Evolutionary conservation across 2,888 invertebrate genomes (phyloP).

Genomic region (Andrena marginata): DNA sequence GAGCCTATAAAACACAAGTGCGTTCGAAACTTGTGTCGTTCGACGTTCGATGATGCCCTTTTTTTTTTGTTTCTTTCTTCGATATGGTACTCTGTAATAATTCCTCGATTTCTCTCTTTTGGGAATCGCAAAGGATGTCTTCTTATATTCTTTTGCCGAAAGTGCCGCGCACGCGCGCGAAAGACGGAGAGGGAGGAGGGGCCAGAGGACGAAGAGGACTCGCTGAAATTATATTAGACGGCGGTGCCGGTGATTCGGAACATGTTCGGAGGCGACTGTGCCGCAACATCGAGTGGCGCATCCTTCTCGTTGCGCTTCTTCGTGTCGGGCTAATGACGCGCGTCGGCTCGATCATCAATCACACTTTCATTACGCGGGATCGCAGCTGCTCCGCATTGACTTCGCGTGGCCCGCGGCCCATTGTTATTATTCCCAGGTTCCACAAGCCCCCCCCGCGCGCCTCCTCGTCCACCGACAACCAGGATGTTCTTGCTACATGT

Average conservation of each 20-base stretch:
- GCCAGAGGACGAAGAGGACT: not conserved
- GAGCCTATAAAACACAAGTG: no score
- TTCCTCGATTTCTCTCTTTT: not conserved
- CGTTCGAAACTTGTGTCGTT: no score
- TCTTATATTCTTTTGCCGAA: slow-evolving; percentile 47
- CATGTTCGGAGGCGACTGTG: slow-evolving; percentile 49
- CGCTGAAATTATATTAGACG: slow-evolving; percentile 61
- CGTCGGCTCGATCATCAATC: slow-evolving; percentile 83
- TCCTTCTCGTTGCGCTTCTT: slow-evolving; percentile 63
- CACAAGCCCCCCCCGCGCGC: slow-evolving; percentile 33
- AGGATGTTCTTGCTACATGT: slow-evolving; percentile 39
- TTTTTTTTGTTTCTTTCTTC: no score
- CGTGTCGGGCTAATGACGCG: slow-evolving; percentile 81
- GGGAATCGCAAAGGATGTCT: slow-evolving; percentile 21
- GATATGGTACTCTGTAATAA: no score
- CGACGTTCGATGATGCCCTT: no score
- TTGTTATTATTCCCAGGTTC: slow-evolving; percentile 77
- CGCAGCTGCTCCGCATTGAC: slow-evolving; percentile 81
- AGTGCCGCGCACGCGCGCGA: slow-evolving; percentile 37
- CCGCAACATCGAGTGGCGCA: slow-evolving; percentile 36
- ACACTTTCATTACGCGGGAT: slow-evolving; percentile 84
- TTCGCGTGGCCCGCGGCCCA: slow-evolving; percentile 79
- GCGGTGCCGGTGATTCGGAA: slow-evolving; percentile 63
- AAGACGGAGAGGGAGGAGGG: no score
- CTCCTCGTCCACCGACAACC: not conserved